Evolutionary conservation across 2,888 invertebrate species (phyloP).

Genomic region (Oxytorus armatus): DNA sequence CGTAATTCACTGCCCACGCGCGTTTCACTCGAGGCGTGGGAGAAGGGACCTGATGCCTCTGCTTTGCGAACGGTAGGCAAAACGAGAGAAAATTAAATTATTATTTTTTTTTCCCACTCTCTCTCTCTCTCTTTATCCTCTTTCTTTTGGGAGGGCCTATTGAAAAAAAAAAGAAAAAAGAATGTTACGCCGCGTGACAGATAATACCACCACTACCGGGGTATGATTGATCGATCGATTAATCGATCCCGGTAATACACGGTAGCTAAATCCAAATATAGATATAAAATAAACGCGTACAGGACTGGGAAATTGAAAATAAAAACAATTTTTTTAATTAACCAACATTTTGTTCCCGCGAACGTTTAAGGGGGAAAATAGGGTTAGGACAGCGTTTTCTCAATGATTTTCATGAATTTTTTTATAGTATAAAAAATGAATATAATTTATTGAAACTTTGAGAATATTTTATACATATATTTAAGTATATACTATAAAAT

Average conservation of each 20-base stretch:
- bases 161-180: background rate
- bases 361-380: too few species aligned
- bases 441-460: too few species aligned
- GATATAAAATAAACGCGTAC: conserved; percentile 5
- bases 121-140: background rate
- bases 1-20: conserved; percentile 78
- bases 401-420: too few species aligned
- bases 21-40: conserved; percentile 59
- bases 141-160: conserved; percentile 24
- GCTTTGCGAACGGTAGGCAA: conserved; percentile 65
- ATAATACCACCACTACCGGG: background rate
- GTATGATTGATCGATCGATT: conserved; percentile 55
- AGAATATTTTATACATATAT: too few species aligned
- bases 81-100: conserved; percentile 68
- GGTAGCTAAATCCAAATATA: conserved; percentile 10
- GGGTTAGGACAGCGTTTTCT: too few species aligned
- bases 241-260: conserved; percentile 27
- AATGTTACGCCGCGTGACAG: conserved; percentile 18
- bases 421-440: too few species aligned
- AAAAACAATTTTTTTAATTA: too few species aligned
- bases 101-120: conserved; percentile 30
- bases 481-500: too few species aligned
- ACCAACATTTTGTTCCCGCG: too few species aligned
- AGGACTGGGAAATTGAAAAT: background rate
- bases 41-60: conserved; percentile 60